Conservation (phyloP, 2,797 vertebrate genomes). For the Avahi laniger region DNA sequence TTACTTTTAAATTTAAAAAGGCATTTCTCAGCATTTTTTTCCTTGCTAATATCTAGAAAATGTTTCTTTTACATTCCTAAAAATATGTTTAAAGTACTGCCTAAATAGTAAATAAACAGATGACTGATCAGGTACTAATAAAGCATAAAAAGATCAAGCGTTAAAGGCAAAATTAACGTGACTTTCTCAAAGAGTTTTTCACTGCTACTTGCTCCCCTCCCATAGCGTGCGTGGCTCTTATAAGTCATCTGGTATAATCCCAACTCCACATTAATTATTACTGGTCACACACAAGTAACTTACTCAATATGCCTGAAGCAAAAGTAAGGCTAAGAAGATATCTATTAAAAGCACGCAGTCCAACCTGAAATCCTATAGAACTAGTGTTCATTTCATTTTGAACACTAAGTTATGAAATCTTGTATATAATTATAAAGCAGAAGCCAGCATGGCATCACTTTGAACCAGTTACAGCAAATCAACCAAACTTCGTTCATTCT, state of each 20-base stretch:
- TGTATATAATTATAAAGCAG: conserved; percentile 35
- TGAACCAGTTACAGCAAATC: conserved; percentile 20
- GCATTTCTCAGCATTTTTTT: neutral
- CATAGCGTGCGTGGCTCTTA: conserved; percentile 77
- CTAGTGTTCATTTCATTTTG: conserved; percentile 3
- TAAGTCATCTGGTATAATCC: conserved; percentile 82
- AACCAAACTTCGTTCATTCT: neutral
- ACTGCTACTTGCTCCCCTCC: conserved; percentile 71
- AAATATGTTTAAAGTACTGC: neutral
- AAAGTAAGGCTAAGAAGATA: conserved; percentile 73
- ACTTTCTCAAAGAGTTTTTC: conserved; percentile 74
- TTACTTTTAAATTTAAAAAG: conserved; percentile 32
- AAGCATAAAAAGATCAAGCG: conserved; percentile 44
- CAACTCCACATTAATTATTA: conserved; percentile 76
- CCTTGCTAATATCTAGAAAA: neutral
- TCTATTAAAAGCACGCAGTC: conserved; percentile 52
- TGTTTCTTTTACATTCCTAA: neutral
- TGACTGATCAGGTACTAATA: conserved; percentile 43
- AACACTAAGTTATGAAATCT: conserved; percentile 33
- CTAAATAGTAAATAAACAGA: neutral
- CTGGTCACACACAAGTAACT: conserved; percentile 80
- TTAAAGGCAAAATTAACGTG: conserved; percentile 28
- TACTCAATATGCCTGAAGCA: conserved; percentile 79
- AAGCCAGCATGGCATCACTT: conserved; percentile 2
- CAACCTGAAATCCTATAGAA: conserved; percentile 29